These are phyloP conservation scores for Epiblema foenella DNA, from an alignment of 2,888 invertebrate species.

Conservation along the genomic window DNA sequence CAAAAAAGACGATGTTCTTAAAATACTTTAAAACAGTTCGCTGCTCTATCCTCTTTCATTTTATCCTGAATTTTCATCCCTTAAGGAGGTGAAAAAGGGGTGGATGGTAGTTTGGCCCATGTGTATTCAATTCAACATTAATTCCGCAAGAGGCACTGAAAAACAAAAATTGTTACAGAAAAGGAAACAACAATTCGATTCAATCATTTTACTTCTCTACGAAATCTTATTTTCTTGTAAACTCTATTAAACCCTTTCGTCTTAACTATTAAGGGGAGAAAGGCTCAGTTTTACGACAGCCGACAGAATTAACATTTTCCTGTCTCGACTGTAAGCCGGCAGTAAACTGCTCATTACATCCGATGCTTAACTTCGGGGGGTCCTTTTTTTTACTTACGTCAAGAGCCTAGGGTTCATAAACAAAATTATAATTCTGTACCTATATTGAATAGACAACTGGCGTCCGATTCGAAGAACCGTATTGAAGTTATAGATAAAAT, in stretches of 20 bases:
- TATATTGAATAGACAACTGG: too few relatives aligned
- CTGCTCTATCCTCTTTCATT: too few relatives aligned
- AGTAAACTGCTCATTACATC: constrained; percentile 11
- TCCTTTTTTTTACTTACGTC: constrained; percentile 1
- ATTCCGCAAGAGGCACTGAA: neutral
- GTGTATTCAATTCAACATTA: neutral
- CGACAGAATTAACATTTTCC: constrained; percentile 11
- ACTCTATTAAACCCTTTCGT: neutral
- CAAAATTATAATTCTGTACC: too few relatives aligned
- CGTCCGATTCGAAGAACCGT: too few relatives aligned
- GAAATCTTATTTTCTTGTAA: neutral
- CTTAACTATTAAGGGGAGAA: neutral
- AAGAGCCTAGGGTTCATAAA: neutral
- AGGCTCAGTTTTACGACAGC: neutral
- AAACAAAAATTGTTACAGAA: neutral
- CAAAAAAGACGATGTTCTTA: too few relatives aligned
- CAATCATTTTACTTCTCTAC: neutral
- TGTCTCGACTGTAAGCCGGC: neutral
- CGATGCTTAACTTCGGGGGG: constrained; percentile 6
- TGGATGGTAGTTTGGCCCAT: neutral
- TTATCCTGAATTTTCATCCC: too few relatives aligned
- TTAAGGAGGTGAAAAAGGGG: too few relatives aligned
- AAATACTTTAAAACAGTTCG: too few relatives aligned
- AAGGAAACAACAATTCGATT: neutral
- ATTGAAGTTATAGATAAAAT: too few relatives aligned